A percentile compares a stretch with the other conserved stretches of the same genome.
phyloP scores from a whole-genome alignment of 2,888 invertebrate genomes.

The Sarcophaga rosellei region DNA sequence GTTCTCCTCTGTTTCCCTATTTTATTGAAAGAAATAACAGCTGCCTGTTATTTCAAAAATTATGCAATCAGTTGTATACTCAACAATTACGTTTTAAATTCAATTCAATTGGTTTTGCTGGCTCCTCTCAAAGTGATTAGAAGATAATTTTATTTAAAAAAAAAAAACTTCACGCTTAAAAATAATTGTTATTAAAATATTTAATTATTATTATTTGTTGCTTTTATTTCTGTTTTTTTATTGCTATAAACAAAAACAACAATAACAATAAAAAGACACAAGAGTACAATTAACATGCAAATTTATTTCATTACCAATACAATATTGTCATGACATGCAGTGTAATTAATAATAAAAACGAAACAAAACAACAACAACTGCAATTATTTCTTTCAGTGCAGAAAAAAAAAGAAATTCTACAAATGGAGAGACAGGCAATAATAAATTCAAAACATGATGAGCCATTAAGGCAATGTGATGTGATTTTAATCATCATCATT shows the following conservation, averaged over 20 bases:
- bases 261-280: not conserved
- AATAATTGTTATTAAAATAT: slow-evolving; percentile 8
- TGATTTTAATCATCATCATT: slow-evolving; percentile 47
- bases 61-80: no score
- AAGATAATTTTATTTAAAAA: not conserved
- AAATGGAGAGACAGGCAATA: no score
- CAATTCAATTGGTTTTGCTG: not conserved
- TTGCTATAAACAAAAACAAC: not conserved
- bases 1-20: no score
- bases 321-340: not conserved
- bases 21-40: no score
- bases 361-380: not conserved
- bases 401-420: no score
- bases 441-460: not conserved
- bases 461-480: not conserved
- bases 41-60: no score
- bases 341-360: not conserved
- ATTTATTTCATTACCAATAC: not conserved
- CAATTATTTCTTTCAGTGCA: slow-evolving; percentile 12
- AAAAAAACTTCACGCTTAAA: slow-evolving; percentile 10
- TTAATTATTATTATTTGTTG: not conserved
- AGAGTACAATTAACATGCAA: not conserved
- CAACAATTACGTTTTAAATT: no score
- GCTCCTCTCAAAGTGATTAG: slow-evolving; percentile 1
- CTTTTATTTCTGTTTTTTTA: not conserved